Evolutionary conservation across 1,140 invertebrate genomes (phyloP).

Genomic region (Leptopilina boulardi): DNA sequence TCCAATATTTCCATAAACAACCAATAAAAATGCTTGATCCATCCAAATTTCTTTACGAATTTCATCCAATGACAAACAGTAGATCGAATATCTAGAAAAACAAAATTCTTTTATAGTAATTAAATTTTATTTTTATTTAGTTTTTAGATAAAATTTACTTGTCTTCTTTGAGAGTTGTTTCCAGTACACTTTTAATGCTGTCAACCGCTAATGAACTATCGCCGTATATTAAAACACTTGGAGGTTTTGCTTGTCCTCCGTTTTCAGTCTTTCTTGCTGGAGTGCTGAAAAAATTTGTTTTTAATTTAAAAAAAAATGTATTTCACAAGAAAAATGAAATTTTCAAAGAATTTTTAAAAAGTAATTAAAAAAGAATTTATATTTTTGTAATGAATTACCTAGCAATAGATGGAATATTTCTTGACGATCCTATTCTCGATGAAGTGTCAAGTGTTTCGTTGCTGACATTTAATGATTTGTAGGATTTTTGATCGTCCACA

Average conservation of each 20-base stretch:
- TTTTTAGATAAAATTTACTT: slow-evolving; percentile 74
- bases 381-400: not conserved
- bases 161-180: slow-evolving; percentile 82
- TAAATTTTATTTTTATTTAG: slow-evolving; percentile 9
- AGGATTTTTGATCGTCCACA: slow-evolving; percentile 5
- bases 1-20: slow-evolving; percentile 86
- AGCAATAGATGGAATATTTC: slow-evolving; percentile 5
- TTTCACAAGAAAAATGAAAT: not conserved
- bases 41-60: slow-evolving; percentile 82
- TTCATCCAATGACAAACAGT: slow-evolving; percentile 81
- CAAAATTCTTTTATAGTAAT: not conserved
- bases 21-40: slow-evolving; percentile 83
- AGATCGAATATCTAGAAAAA: slow-evolving; percentile 84
- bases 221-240: slow-evolving; percentile 89
- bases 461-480: not conserved
- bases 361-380: too few species aligned
- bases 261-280: slow-evolving; percentile 52
- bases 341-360: not conserved
- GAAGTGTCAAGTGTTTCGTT: not conserved
- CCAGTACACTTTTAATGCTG: slow-evolving; percentile 82
- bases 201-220: slow-evolving; percentile 85
- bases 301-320: not conserved
- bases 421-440: not conserved
- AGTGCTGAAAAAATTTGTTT: slow-evolving; percentile 42
- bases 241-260: slow-evolving; percentile 78